phyloP scores from a whole-genome alignment of 30 jellyfish, hydroid and myxozoan genomes.

The Hydractinia symbiolongicarpus region DNA sequence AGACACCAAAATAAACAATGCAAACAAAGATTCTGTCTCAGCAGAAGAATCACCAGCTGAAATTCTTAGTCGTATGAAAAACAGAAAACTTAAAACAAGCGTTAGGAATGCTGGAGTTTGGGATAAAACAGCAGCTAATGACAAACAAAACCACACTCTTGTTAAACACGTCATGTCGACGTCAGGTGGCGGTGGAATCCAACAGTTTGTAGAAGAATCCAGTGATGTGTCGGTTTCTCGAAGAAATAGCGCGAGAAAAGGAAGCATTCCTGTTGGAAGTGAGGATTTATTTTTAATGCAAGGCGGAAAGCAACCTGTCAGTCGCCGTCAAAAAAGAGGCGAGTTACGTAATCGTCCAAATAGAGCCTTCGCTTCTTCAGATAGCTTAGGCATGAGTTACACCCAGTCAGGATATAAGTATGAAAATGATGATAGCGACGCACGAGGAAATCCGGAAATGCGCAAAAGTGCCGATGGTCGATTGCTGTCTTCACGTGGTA shows the following conservation, averaged over 20 bases:
- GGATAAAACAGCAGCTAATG: neutral
- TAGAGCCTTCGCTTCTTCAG: neutral
- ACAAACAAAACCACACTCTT: neutral
- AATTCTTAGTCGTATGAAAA: neutral
- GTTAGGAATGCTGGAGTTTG: neutral
- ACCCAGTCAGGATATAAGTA: neutral
- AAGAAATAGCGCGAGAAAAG: neutral
- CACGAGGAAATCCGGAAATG: no score
- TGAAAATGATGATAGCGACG: neutral
- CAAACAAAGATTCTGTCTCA: no score
- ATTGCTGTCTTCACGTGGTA: no score
- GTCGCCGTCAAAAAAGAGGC: neutral
- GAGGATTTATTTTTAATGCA: constrained; percentile 2
- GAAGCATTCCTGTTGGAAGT: neutral
- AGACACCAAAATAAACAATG: no score
- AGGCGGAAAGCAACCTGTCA: constrained; percentile 2
- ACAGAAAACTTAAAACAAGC: neutral
- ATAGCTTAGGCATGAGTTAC: neutral
- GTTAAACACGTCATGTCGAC: constrained; percentile 11
- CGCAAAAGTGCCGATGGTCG: no score
- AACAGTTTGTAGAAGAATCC: neutral
- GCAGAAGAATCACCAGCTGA: neutral
- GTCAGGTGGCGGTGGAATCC: constrained; percentile 19
- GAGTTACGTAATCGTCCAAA: neutral
- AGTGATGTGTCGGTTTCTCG: neutral